phyloP scores from a whole-genome alignment of 2,113 vertebrate genomes.

The Melanocharis versteri region DNA sequence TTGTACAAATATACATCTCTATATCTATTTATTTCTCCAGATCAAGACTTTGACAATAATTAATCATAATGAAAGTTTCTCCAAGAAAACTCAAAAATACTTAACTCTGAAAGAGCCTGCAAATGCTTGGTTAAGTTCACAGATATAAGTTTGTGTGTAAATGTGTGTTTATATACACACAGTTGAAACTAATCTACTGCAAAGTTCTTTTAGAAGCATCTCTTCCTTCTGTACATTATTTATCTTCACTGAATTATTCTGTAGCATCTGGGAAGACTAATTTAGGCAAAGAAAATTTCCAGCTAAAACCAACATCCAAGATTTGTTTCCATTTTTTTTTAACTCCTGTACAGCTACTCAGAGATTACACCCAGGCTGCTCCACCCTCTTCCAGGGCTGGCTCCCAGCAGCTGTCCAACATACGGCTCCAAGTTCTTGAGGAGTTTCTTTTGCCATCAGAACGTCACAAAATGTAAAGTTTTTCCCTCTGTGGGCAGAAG shows the following conservation, averaged over 20 bases:
- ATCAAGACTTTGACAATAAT: conserved; percentile 9
- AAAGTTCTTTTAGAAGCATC: background rate
- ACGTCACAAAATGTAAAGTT: background rate
- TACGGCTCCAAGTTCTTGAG: background rate
- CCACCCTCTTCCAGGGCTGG: background rate
- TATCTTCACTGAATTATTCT: conserved; percentile 9
- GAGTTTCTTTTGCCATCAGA: conserved; percentile 13
- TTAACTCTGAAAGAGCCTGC: background rate
- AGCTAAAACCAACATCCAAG: conserved; percentile 3
- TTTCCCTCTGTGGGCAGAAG: background rate
- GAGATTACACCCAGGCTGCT: background rate
- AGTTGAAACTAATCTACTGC: background rate
- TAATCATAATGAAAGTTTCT: conserved; percentile 29
- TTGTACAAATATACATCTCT: conserved; percentile 23
- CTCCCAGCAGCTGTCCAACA: conserved; percentile 16
- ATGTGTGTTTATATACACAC: background rate
- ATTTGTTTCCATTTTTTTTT: background rate
- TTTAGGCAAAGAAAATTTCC: conserved; percentile 21
- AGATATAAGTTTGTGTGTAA: background rate
- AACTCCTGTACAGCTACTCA: background rate
- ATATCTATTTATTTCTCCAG: background rate
- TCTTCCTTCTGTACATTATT: background rate
- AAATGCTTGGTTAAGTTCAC: background rate
- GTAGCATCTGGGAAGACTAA: conserved; percentile 21
- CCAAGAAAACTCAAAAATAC: background rate